Percentiles rank a stretch among this genome's conserved stretches.
phyloP scores from a whole-genome alignment of 2,888 invertebrate species.

The Plusia festucae region DNA sequence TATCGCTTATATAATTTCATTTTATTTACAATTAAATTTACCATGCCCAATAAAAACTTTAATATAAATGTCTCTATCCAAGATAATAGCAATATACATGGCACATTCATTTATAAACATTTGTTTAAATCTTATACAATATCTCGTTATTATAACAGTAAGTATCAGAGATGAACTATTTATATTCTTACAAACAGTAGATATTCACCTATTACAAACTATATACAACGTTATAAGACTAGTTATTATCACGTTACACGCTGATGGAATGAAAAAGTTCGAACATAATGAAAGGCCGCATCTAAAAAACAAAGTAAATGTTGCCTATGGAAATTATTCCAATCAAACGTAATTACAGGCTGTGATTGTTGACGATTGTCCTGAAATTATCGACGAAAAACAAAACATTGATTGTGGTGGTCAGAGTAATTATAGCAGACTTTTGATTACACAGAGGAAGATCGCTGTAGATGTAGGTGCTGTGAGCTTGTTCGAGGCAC shows the following conservation, averaged over 20 bases:
- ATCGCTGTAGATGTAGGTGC: conserved; percentile 60
- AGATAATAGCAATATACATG: conserved; percentile 80
- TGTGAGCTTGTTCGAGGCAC: conserved; percentile 57
- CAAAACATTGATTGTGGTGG: conserved; percentile 35
- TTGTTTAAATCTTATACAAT: conserved; percentile 62
- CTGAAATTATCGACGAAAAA: conserved; percentile 50
- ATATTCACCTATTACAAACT: conserved; percentile 76
- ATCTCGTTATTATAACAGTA: conserved; percentile 61
- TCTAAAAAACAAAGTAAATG: conserved; percentile 50
- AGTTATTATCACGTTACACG: conserved; percentile 89
- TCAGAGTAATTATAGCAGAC: conserved; percentile 60
- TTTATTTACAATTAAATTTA: conserved; percentile 68
- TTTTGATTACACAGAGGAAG: conserved; percentile 64
- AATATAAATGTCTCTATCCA: conserved; percentile 71
- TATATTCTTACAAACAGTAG: conserved; percentile 69
- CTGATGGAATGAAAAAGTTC: conserved; percentile 67
- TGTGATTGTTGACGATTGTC: conserved; percentile 57
- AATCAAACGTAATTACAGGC: conserved; percentile 55
- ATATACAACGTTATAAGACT: conserved; percentile 84
- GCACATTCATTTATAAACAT: conserved; percentile 75
- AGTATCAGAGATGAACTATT: conserved; percentile 69
- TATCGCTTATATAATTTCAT: conserved; percentile 62
- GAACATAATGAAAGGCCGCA: conserved; percentile 37
- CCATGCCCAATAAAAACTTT: conserved; percentile 69
- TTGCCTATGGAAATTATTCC: conserved; percentile 54